Percentiles rank a stretch among this genome's conserved stretches.
These are phyloP conservation scores for Steatornis caripensis DNA, from an alignment of 2,113 vertebrate species.

Conservation along the genomic window DNA sequence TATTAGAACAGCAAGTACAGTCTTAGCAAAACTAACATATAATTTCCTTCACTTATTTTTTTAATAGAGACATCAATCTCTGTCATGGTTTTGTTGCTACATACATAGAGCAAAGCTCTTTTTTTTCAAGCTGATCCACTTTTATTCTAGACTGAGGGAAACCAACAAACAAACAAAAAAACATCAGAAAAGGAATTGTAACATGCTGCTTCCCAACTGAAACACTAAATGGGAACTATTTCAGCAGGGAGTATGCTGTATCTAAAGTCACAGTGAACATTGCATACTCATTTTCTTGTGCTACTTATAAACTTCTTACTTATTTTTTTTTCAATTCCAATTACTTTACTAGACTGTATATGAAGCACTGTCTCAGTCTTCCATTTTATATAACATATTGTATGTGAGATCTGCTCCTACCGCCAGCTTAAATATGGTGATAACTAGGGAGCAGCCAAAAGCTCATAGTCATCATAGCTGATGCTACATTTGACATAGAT, in stretches of 20 bases:
- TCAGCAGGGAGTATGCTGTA: background rate
- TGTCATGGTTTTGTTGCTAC: background rate
- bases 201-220: background rate
- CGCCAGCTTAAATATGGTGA: background rate
- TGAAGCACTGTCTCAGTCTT: background rate
- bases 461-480: background rate
- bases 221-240: background rate
- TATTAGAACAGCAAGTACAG: background rate
- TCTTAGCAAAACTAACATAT: background rate
- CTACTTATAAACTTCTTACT: background rate
- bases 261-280: background rate
- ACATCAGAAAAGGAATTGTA: background rate
- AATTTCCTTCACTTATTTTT: conserved; percentile 21
- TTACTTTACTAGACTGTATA: background rate
- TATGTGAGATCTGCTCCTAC: background rate
- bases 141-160: background rate
- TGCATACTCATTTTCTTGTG: background rate
- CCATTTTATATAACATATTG: background rate
- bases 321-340: background rate
- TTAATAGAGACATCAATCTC: conserved; percentile 44
- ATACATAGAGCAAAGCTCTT: background rate
- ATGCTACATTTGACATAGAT: background rate
- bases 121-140: background rate
- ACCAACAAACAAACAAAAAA: background rate
- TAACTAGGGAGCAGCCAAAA: background rate